Percentiles rank a stretch among this genome's conserved stretches.
These are phyloP conservation scores for Colaptes auratus DNA, from an alignment of 2,113 vertebrate genomes.

Conservation along the genomic window DNA sequence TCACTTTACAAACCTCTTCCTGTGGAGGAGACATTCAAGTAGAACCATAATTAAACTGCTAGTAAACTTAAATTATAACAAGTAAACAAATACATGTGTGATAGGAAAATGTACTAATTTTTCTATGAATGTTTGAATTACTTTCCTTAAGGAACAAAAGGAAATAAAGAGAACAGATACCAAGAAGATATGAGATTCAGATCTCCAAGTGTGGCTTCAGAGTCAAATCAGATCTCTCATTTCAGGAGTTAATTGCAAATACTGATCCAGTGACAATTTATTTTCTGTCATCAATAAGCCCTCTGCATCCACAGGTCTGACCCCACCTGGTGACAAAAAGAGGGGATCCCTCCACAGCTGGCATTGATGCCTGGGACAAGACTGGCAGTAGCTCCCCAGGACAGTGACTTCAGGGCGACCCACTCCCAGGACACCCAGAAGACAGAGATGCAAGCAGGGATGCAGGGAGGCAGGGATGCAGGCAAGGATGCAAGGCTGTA, in stretches of 20 bases:
- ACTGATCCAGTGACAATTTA: background rate
- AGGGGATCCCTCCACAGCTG: background rate
- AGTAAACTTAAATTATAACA: background rate
- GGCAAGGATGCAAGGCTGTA: background rate
- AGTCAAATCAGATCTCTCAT: background rate
- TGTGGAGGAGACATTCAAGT: background rate
- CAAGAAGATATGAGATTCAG: background rate
- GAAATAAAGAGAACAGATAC: background rate
- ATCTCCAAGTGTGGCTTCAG: background rate
- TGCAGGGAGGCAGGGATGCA: background rate
- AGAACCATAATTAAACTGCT: background rate
- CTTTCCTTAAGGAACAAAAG: background rate
- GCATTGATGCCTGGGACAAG: background rate
- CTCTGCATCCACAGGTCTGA: background rate
- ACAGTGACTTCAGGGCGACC: rapidly evolving
- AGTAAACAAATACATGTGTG: background rate
- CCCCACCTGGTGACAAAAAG: rapidly evolving
- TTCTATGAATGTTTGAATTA: background rate
- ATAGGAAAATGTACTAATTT: background rate
- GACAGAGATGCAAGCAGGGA: background rate
- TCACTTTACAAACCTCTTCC: background rate
- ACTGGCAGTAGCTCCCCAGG: background rate
- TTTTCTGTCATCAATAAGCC: background rate
- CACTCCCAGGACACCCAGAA: background rate
- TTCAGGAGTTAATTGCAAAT: background rate